Percentiles rank a stretch among this genome's conserved stretches.
phyloP scores from a whole-genome alignment of 2,797 vertebrate species.

The Pogoniulus pusillus region DNA sequence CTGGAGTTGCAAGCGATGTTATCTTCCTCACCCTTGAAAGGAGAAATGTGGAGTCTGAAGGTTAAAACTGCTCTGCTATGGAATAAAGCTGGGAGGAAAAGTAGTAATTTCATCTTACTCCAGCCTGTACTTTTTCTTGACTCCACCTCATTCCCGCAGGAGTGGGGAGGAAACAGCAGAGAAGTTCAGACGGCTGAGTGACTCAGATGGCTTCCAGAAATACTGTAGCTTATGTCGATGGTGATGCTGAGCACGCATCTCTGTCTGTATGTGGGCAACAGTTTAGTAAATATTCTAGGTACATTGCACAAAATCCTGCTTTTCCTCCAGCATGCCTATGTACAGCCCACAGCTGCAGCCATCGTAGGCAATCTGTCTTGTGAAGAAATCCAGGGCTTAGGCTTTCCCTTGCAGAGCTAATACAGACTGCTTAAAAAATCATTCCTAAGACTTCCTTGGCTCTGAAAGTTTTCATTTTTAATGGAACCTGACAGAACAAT shows the following conservation, averaged over 20 bases:
- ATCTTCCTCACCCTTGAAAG: neutral
- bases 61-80: neutral
- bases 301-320: neutral
- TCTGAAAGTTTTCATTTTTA: neutral
- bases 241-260: constrained; percentile 8
- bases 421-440: neutral
- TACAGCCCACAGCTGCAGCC: neutral
- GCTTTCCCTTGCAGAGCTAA: neutral
- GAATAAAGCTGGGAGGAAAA: constrained; percentile 24
- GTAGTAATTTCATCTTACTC: constrained; percentile 25
- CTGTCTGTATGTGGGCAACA: neutral
- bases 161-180: constrained; percentile 44
- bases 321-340: neutral
- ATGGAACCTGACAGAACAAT: neutral
- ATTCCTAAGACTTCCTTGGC: neutral
- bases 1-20: neutral
- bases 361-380: neutral
- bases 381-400: neutral
- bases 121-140: neutral
- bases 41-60: neutral
- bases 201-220: constrained; percentile 42
- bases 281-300: neutral
- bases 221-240: neutral
- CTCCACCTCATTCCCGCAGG: constrained; percentile 59
- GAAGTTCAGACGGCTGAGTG: constrained; percentile 16